Conservation (phyloP, 2,113 vertebrate species). For the Chauna torquata region DNA sequence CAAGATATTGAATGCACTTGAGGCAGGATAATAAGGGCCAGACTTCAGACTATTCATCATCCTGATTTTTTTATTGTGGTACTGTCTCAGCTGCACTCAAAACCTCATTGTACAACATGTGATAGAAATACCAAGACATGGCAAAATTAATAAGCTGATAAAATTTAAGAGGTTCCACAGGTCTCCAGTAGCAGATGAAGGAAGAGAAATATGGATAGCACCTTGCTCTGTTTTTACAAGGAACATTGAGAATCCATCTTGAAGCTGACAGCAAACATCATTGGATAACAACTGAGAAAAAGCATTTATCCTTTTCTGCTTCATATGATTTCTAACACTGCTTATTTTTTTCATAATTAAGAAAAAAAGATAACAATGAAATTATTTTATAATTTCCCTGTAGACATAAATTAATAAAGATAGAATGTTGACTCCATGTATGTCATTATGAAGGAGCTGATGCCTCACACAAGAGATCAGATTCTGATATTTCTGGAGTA, state of each 20-base stretch:
- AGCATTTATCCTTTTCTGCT: neutral
- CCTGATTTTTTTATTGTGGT: neutral
- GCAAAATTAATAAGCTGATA: constrained; percentile 14
- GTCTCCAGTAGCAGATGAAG: neutral
- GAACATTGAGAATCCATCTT: neutral
- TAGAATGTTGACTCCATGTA: neutral
- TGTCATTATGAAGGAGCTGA: neutral
- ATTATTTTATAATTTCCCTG: neutral
- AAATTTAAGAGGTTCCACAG: neutral
- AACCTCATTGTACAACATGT: neutral
- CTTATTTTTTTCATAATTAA: neutral
- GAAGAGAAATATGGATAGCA: neutral
- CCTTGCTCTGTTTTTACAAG: neutral
- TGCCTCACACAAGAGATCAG: neutral
- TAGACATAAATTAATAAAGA: neutral
- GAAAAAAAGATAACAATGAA: neutral
- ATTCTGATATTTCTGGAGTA: neutral
- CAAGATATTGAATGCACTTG: neutral
- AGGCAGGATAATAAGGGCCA: neutral
- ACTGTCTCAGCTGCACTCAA: neutral
- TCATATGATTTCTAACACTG: neutral
- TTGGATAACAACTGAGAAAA: neutral
- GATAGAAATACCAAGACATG: neutral
- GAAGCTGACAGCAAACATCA: neutral
- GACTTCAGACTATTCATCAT: constrained; percentile 3